Base-by-base conservation (phyloP, 2,888 invertebrate genomes). In the Aspidiotus rigidus region DNA sequence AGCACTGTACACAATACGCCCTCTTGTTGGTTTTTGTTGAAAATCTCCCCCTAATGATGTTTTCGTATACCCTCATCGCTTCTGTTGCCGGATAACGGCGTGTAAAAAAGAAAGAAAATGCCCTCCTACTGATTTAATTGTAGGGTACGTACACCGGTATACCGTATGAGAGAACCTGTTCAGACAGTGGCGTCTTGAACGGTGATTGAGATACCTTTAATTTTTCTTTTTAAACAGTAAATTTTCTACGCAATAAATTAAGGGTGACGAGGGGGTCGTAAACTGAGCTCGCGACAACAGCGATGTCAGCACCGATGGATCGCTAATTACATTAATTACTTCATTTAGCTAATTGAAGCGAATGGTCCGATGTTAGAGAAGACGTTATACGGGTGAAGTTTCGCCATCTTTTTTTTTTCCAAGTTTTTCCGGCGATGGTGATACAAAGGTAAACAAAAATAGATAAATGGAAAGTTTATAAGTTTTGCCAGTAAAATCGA, bases 401-500 rank as follows among this genome's bases (percentile, higher is more conserved):
- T 49, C 49, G n/a, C n/a, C 49, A n/a, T n/a, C 1, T 28, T 28
- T 28, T 28, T n/a, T 28, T 28, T 28, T 28, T 28, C 28, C 28
- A 28, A 28, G 28, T 28, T 28, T 28, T 28, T 28, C 28, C 28
- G 28, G 28, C 28, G 28, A 28, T 28, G 28, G 3, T 64, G 56
- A 53, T 57, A 44, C 42, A 44, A 57, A 57, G 66, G 66, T 66
- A 66, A 66, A 66, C 66, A 66, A 66, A 66, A 66, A 66, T 66
- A 66, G 66, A 66, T 66, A 66, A 66, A 66, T 66, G 66, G 66
- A 66, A 66, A 66, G 66, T 66, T 66, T 66, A 66, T 66, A 66
- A 66, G 66, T 66, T 66, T 66, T 66, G 66, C 44, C 66, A 59
- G 66, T 66, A 66, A 66, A 66, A 66, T 66, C 66, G 66, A 66